Conservation (phyloP, 2,797 vertebrate genomes). For the Alcedo atthis region DNA sequence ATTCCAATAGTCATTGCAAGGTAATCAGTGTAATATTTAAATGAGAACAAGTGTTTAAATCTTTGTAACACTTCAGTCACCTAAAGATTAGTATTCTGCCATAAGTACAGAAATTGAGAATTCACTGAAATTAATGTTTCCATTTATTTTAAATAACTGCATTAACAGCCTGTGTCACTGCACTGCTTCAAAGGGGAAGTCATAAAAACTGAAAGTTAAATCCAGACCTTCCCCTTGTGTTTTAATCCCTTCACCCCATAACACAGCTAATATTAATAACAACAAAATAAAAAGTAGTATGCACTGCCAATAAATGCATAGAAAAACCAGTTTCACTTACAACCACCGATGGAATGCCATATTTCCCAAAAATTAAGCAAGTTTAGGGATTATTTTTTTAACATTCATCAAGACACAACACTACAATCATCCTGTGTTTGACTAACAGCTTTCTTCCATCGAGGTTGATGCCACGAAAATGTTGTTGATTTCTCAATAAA, state of each 20-base stretch:
- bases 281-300: background rate
- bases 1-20: background rate
- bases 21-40: background rate
- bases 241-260: background rate
- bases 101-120: background rate
- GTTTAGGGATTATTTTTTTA: background rate
- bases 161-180: background rate
- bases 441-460: background rate
- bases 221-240: background rate
- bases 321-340: background rate
- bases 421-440: background rate
- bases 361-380: background rate
- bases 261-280: background rate
- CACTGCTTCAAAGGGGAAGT: background rate
- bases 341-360: background rate
- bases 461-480: background rate
- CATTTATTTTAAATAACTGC: background rate
- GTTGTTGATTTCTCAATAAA: background rate
- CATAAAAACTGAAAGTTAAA: background rate
- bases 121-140: background rate
- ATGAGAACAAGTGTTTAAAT: background rate
- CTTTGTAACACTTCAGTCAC: background rate
- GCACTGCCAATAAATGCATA: background rate
- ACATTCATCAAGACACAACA: background rate
- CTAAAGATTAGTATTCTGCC: background rate